Evolutionary conservation across 2,888 invertebrate species (phyloP), one percentile per base, ranked within the genome.

Genomic region (Hypomecis atomaria): DNA sequence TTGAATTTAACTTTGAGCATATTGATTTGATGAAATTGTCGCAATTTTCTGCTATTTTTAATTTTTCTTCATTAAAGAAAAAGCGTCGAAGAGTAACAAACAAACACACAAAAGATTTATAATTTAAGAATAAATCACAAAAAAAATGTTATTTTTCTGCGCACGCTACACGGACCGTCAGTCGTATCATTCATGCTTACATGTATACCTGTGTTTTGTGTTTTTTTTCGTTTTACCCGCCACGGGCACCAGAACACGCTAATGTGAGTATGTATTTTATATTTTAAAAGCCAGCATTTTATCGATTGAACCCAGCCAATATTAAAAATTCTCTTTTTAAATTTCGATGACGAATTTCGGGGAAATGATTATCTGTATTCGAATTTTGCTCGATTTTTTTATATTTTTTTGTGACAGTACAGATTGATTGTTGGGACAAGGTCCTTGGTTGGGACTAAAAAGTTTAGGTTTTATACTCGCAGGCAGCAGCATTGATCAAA

Each of bases 141-240:
- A 47, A 23, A 5, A 1, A 10, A 0, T 10, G 10, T 13, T 1
- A 5, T 73, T 69, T 70, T 62, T 72, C 53, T 77, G 76, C 71
- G 5, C 55, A 74, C 81, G 52, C 66, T 81, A 73, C 77, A n/a
- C 61, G 67, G 71, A 75, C 72, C 77, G 76, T 75, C 71, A 69
- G 77, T 62, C 70, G 71, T 78, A 82, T 82, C 79, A 81, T 78
- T 78, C 74, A 71, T 70, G 67, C 59, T 38, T 58, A 69, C 59
- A 59, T 55, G 50, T 71, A 69, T 71, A 72, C 66, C 63, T 67
- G 66, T 65, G 63, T 66, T 67, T 52, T 56, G 59, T 65, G 49
- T 52, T 67, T 67, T 64, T 69, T 69, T 64, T 60, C 69, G 70
- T 64, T 71, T 65, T 48, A 43, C 42, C 63, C 65, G 68, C 71